phyloP scores from a whole-genome alignment of 1,140 invertebrate genomes.

The Liolophura sinensis region DNA sequence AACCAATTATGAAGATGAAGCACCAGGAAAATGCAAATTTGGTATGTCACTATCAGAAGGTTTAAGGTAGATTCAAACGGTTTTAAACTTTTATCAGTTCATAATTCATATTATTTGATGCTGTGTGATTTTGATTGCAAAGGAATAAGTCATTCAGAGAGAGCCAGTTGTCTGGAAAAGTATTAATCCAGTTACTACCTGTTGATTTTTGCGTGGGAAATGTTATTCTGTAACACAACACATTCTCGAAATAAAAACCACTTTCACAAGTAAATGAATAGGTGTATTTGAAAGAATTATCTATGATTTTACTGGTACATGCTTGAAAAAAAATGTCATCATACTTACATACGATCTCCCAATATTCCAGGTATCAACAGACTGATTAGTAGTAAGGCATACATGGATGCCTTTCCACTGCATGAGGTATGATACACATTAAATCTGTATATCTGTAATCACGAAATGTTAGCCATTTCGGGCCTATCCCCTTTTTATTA shows the following conservation, averaged over 20 bases:
- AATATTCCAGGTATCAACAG: slow-evolving; percentile 80
- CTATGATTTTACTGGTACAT: not conserved
- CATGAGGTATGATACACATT: slow-evolving; percentile 81
- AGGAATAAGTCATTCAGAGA: too few species aligned
- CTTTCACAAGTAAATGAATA: not conserved
- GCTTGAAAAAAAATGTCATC: not conserved
- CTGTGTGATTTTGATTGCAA: not conserved
- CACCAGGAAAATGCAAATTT: slow-evolving; percentile 39
- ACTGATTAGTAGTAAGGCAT: slow-evolving; percentile 82
- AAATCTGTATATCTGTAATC: too few species aligned
- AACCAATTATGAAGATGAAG: slow-evolving; percentile 33
- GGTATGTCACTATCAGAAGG: slow-evolving; percentile 22
- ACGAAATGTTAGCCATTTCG: slow-evolving; percentile 3
- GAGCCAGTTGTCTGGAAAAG: too few species aligned
- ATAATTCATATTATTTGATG: not conserved
- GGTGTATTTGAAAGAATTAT: too few species aligned
- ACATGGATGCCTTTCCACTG: slow-evolving; percentile 85
- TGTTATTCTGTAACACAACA: too few species aligned
- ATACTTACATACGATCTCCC: not conserved
- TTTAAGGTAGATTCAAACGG: too few species aligned
- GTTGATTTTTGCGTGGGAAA: too few species aligned
- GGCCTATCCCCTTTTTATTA: not conserved
- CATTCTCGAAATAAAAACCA: too few species aligned
- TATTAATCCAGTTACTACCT: too few species aligned
- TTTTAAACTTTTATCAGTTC: too few species aligned